A percentile compares a stretch with the other conserved stretches of the same genome.
phyloP scores from a whole-genome alignment of 35 echinoderm and acorn worm genomes.

The Lytechinus pictus region DNA sequence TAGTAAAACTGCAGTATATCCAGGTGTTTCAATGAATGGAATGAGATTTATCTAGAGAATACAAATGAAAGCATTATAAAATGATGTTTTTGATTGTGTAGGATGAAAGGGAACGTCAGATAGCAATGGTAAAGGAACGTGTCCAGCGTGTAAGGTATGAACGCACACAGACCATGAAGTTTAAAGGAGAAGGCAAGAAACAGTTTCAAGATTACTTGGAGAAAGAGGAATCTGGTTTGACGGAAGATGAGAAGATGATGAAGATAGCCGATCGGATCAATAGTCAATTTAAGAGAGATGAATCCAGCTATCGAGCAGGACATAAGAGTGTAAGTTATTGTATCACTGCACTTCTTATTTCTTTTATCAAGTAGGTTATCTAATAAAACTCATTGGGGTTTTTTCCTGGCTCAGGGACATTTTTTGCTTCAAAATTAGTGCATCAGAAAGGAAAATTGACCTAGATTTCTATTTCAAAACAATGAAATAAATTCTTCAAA shows the following conservation, averaged over 20 bases:
- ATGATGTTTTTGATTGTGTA: conserved; percentile 6
- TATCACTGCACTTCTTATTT: not conserved
- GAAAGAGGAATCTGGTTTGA: conserved; percentile 25
- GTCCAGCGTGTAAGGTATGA: conserved; percentile 81
- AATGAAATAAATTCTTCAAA: too few species aligned
- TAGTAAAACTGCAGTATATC: too few species aligned
- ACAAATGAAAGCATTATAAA: not conserved
- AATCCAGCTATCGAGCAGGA: conserved; percentile 65
- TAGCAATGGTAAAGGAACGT: conserved; percentile 75
- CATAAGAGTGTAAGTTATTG: conserved; percentile 74
- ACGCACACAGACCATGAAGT: conserved; percentile 87
- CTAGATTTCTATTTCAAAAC: too few species aligned
- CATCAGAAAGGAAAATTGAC: too few species aligned
- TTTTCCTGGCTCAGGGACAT: too few species aligned
- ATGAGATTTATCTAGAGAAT: too few species aligned
- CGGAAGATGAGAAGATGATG: conserved; percentile 76
- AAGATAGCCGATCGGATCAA: conserved; percentile 75
- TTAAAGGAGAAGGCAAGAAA: conserved; percentile 55
- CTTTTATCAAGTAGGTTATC: too few species aligned
- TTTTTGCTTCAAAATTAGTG: too few species aligned
- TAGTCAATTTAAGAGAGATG: conserved; percentile 70
- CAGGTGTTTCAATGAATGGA: too few species aligned
- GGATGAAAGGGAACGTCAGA: conserved; percentile 92
- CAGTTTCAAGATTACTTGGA: conserved; percentile 70
- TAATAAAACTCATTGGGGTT: too few species aligned